Percentiles rank a stretch among this genome's conserved stretches.
Conservation (phyloP, 2,797 vertebrate species). For the Thamnophis elegans region DNA sequence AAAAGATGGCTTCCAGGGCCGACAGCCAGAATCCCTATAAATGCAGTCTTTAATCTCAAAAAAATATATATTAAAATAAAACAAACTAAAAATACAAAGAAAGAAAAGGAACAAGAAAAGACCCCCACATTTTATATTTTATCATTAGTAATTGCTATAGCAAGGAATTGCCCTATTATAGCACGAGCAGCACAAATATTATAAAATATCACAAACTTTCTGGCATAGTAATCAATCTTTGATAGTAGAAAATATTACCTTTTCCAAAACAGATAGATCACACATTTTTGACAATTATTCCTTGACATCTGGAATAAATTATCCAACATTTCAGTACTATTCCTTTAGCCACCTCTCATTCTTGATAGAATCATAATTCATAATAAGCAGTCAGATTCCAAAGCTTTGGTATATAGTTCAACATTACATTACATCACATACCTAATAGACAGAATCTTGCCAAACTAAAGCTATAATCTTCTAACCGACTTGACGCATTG, state of each 20-base stretch:
- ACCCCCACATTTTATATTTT: not conserved
- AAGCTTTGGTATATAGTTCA: not conserved
- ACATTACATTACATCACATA: not conserved
- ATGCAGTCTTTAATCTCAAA: not conserved
- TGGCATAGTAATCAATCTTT: not conserved
- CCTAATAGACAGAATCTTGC: not conserved
- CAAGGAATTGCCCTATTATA: not conserved
- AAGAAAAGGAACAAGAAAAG: not conserved
- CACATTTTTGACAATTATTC: not conserved
- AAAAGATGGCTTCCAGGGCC: too few relatives aligned
- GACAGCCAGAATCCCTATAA: not conserved
- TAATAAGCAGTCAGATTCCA: not conserved
- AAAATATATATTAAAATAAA: not conserved
- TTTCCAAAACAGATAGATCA: not conserved
- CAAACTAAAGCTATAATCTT: not conserved
- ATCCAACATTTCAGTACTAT: not conserved
- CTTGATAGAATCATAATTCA: not conserved
- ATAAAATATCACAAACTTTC: not conserved
- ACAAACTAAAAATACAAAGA: not conserved
- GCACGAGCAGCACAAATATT: not conserved
- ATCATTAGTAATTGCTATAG: not conserved
- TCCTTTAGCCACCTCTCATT: not conserved
- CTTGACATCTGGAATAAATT: not conserved
- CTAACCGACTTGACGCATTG: not conserved
- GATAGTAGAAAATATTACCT: not conserved